Evolutionary conservation across 2,888 invertebrate genomes (phyloP).

Genomic region (Cyclophora punctaria): DNA sequence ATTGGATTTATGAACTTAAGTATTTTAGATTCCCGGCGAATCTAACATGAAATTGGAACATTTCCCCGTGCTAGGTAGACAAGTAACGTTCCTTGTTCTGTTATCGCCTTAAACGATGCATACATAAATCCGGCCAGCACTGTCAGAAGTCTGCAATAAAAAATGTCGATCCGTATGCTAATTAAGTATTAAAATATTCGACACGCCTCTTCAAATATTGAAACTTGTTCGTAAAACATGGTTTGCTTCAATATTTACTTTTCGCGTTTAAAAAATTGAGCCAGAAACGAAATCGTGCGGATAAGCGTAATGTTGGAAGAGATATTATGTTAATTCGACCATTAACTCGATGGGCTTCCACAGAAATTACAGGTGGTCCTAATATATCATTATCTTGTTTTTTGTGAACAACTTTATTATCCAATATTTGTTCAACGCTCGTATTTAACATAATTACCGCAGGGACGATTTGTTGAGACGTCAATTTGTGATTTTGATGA

Average conservation of each 20-base stretch:
- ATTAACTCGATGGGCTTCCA: conserved; percentile 50
- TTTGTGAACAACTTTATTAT: conserved; percentile 41
- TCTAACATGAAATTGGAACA: conserved; percentile 27
- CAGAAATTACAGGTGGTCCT: conserved; percentile 44
- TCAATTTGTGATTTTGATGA: conserved; percentile 28
- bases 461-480: conserved; percentile 22
- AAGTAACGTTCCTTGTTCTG: conserved; percentile 4
- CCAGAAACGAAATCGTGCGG: conserved; percentile 30
- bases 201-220: conserved; percentile 16
- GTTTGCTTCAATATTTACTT: conserved; percentile 20
- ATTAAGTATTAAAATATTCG: conserved; percentile 11
- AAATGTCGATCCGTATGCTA: conserved; percentile 1
- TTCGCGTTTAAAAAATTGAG: conserved; percentile 20
- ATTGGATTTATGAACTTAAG: conserved; percentile 45
- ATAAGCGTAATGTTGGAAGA: conserved; percentile 32
- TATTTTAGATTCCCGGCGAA: conserved; percentile 27
- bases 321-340: conserved; percentile 51
- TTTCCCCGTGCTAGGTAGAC: conserved; percentile 25
- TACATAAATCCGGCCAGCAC: not conserved
- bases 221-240: conserved; percentile 12
- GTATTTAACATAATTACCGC: conserved; percentile 31
- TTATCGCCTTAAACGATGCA: not conserved
- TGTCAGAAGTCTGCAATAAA: too few species aligned
- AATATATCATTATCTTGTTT: conserved; percentile 43
- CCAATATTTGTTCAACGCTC: conserved; percentile 43